phyloP scores from a whole-genome alignment of 2,113 vertebrate genomes.

The Xiphias gladius region DNA sequence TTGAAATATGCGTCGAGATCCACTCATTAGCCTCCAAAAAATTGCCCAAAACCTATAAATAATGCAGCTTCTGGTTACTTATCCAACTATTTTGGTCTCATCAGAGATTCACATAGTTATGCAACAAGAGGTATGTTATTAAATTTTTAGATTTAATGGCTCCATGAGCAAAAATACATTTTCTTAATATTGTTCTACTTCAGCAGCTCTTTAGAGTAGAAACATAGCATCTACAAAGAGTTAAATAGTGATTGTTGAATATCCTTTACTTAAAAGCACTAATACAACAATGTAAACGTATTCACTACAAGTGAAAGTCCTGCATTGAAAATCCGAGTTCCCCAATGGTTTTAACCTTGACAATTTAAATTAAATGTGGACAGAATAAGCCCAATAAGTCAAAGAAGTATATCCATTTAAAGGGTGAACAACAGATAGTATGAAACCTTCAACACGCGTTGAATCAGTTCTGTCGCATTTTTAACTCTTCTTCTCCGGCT shows the following conservation, averaged over 20 bases:
- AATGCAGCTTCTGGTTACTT: slow-evolving; percentile 19
- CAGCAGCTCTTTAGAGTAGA: not conserved
- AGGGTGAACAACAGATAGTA: too few relatives aligned
- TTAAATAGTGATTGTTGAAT: not conserved
- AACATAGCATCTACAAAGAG: not conserved
- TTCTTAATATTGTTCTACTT: not conserved
- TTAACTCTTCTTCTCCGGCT: not conserved
- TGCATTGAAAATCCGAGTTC: too few relatives aligned
- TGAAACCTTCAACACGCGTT: too few relatives aligned
- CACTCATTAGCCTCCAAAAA: slow-evolving; percentile 1
- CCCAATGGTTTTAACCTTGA: too few relatives aligned
- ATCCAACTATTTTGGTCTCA: not conserved
- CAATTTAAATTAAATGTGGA: too few relatives aligned
- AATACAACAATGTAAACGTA: not conserved
- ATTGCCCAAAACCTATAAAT: slow-evolving; percentile 18
- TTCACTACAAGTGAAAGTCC: not conserved
- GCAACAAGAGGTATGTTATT: not conserved
- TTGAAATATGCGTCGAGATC: not conserved
- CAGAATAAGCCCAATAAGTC: too few relatives aligned
- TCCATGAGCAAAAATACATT: not conserved
- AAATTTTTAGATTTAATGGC: not conserved
- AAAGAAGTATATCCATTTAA: too few relatives aligned
- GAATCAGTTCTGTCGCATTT: not conserved
- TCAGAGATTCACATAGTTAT: not conserved
- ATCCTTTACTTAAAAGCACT: too few relatives aligned